Percentiles rank a stretch among this genome's conserved stretches.
phyloP scores from a whole-genome alignment of 2,888 invertebrate species.

The Stenurella melanura region DNA sequence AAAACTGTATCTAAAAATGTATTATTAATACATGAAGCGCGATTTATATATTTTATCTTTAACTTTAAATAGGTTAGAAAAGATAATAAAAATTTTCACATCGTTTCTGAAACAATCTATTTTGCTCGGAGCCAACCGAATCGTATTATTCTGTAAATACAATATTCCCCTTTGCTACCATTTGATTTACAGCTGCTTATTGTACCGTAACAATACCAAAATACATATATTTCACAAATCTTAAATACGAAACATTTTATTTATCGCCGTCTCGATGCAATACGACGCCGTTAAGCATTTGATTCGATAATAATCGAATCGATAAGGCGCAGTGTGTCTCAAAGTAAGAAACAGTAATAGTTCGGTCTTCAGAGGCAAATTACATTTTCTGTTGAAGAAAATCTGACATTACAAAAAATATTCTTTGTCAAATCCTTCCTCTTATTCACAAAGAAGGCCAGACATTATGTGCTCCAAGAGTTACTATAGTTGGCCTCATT shows the following conservation, averaged over 20 bases:
- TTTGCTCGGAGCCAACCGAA: background rate
- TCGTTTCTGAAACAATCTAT: too few species aligned
- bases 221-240: constrained; percentile 19
- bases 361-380: too few species aligned
- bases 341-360: background rate
- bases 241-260: constrained; percentile 43
- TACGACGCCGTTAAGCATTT: constrained; percentile 41
- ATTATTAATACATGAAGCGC: too few species aligned
- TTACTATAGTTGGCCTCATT: too few species aligned
- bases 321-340: constrained; percentile 44
- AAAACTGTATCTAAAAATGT: too few species aligned
- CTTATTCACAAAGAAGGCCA: too few species aligned
- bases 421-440: too few species aligned
- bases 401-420: too few species aligned
- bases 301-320: constrained; percentile 51
- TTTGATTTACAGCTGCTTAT: constrained; percentile 23
- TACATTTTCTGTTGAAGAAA: too few species aligned
- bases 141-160: background rate
- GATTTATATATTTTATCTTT: too few species aligned
- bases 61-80: background rate
- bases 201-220: constrained; percentile 13
- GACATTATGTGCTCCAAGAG: too few species aligned
- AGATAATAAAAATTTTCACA: background rate
- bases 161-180: background rate
- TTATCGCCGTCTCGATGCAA: constrained; percentile 39